phyloP scores from a whole-genome alignment of 2,113 vertebrate species.

The Phaetusa simplex region DNA sequence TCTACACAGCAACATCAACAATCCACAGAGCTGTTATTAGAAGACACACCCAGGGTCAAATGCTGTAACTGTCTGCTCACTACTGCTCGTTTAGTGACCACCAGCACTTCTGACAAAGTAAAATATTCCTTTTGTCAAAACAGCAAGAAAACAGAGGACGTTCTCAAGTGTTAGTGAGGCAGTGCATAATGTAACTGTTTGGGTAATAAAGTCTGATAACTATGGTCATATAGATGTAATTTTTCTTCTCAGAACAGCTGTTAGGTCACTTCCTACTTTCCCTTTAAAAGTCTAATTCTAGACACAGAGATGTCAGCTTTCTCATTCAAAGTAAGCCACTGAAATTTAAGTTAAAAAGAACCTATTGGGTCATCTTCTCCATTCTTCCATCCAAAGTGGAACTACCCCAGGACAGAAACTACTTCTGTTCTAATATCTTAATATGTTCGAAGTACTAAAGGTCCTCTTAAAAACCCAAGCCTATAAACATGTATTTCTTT shows the following conservation, averaged over 20 bases:
- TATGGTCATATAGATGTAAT: background rate
- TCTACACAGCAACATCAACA: background rate
- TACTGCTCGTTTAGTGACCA: background rate
- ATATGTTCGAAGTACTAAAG: background rate
- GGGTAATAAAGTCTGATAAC: background rate
- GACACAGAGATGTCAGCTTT: background rate
- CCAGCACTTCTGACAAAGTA: background rate
- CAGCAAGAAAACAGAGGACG: background rate
- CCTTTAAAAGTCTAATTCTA: background rate
- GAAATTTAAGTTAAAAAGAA: background rate
- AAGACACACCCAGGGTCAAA: background rate
- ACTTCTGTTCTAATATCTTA: background rate
- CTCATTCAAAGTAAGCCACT: background rate
- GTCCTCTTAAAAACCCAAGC: background rate
- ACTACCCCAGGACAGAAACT: background rate
- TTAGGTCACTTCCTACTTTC: background rate
- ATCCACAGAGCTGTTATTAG: background rate
- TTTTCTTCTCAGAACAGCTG: background rate
- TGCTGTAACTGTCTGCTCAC: background rate
- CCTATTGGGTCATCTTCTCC: background rate
- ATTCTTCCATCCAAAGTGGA: background rate
- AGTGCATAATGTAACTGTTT: background rate
- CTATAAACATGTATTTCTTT: conserved; percentile 19
- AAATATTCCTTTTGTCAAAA: background rate
- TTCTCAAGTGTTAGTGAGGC: background rate